Conservation (phyloP, 2,888 invertebrate genomes). For the Pollenia labialis region DNA sequence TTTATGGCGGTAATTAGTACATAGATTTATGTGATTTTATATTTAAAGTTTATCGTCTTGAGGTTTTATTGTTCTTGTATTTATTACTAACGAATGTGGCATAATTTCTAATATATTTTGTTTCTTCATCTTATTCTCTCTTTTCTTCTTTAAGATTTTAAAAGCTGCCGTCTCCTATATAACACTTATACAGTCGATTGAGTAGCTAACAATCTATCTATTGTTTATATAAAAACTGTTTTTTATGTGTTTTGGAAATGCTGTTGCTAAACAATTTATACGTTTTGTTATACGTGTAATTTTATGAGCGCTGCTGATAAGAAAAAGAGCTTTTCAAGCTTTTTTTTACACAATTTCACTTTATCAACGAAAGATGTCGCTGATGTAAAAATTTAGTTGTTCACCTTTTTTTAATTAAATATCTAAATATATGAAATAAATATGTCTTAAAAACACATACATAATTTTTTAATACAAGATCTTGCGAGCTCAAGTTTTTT, state of each 20-base stretch:
- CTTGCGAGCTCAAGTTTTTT: too few relatives aligned
- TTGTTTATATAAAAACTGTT: conserved; percentile 13
- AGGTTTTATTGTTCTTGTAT: conserved; percentile 31
- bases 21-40: conserved; percentile 15
- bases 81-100: conserved; percentile 28
- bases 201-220: conserved; percentile 65
- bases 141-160: conserved; percentile 75
- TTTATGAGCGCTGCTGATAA: not conserved
- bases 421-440: not conserved
- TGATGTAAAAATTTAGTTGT: not conserved
- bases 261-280: not conserved
- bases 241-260: not conserved
- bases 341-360: conserved; percentile 3
- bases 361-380: conserved; percentile 58
- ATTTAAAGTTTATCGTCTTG: not conserved
- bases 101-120: conserved; percentile 11
- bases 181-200: conserved; percentile 80
- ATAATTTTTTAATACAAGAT: too few relatives aligned
- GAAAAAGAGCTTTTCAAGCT: conserved; percentile 50
- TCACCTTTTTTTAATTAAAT: not conserved
- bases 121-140: not conserved
- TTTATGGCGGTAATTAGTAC: conserved; percentile 78
- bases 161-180: conserved; percentile 80
- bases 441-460: too few relatives aligned
- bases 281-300: not conserved